These are phyloP conservation scores for Hystrix brachyura DNA, from an alignment of 2,113 vertebrate species.

Conservation along the genomic window DNA sequence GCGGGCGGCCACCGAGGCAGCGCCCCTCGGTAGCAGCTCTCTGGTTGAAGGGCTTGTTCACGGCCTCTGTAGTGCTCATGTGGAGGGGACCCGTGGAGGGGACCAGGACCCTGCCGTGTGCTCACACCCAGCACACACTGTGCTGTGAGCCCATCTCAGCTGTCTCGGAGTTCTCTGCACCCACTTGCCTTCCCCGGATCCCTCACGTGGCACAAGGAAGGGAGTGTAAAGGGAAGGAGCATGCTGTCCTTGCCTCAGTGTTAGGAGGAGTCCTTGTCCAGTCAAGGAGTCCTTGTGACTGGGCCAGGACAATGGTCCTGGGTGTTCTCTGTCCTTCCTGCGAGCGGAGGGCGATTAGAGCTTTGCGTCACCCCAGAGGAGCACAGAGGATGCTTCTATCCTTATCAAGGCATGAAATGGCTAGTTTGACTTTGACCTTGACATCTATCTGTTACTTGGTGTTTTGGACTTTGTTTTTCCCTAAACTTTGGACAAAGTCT, in stretches of 20 bases:
- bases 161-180: not conserved
- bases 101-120: no score
- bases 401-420: not conserved
- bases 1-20: no score
- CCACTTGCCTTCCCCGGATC: not conserved
- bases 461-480: not conserved
- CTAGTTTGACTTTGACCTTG: not conserved
- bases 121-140: not conserved
- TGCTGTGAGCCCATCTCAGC: not conserved
- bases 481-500: not conserved
- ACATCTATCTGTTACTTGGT: not conserved
- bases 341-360: slow-evolving; percentile 73
- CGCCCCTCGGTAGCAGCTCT: no score
- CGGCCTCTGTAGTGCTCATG: no score
- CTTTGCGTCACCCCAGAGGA: not conserved
- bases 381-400: not conserved
- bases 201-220: not conserved
- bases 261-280: no score
- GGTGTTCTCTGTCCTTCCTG: no score
- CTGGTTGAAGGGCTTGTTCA: no score
- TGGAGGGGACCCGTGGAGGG: no score
- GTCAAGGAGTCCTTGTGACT: no score
- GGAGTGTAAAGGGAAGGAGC: no score
- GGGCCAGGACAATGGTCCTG: no score
- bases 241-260: no score